Conservation (phyloP, 2,113 vertebrate species). For the Eidolon helvum region DNA sequence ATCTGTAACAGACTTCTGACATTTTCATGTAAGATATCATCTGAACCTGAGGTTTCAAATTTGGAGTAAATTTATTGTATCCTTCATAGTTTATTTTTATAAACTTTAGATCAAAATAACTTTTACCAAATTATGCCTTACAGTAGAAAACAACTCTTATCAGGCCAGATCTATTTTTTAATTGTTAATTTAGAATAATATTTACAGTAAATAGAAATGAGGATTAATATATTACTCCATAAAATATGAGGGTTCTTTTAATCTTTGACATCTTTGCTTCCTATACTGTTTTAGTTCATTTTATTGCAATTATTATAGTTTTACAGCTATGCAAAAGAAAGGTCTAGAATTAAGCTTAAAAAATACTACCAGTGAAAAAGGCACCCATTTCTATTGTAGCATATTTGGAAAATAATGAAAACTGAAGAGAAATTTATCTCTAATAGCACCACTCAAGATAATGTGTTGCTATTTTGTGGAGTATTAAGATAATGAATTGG, state of each 20-base stretch:
- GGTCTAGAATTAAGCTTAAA: not conserved
- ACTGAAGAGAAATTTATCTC: not conserved
- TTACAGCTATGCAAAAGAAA: not conserved
- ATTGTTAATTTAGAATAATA: not conserved
- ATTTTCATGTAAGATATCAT: not conserved
- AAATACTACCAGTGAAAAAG: not conserved
- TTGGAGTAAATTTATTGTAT: not conserved
- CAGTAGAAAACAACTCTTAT: not conserved
- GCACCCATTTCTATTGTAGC: not conserved
- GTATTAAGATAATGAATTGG: not conserved
- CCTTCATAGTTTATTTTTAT: not conserved
- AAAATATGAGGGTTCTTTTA: not conserved
- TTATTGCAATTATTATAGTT: not conserved
- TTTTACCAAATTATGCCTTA: not conserved
- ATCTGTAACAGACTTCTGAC: not conserved
- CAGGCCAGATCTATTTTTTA: not conserved
- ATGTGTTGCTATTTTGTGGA: not conserved
- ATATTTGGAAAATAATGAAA: slow-evolving; percentile 10
- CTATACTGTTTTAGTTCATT: not conserved
- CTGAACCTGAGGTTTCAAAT: not conserved
- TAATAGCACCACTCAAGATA: not conserved
- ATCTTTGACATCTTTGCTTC: not conserved
- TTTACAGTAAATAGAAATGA: not conserved
- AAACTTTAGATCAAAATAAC: not conserved
- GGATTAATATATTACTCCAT: not conserved